These are phyloP conservation scores for Ifrita kowaldi DNA, from an alignment of 2,113 vertebrate species.

Conservation along the genomic window DNA sequence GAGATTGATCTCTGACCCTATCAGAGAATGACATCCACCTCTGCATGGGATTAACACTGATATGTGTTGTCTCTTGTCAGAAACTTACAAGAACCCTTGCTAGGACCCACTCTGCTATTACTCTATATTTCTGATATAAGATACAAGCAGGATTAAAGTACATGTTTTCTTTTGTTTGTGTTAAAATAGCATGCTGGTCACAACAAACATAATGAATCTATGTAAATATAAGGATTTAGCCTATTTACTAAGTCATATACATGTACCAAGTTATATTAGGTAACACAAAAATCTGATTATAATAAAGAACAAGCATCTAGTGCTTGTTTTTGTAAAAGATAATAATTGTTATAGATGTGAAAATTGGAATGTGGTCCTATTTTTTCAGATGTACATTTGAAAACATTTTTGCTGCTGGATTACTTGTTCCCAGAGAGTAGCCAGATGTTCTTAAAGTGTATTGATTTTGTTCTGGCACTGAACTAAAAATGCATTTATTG, in stretches of 20 bases:
- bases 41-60: neutral
- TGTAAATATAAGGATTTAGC: neutral
- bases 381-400: neutral
- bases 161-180: neutral
- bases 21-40: neutral
- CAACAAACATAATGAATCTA: neutral
- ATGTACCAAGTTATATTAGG: neutral
- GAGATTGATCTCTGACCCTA: neutral
- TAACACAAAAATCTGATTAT: neutral
- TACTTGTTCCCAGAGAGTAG: neutral
- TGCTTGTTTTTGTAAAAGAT: neutral
- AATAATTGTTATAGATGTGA: fast-evolving
- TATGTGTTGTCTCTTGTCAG: neutral
- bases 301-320: neutral
- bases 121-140: neutral
- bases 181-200: neutral
- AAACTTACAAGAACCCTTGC: neutral
- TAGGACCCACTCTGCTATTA: neutral
- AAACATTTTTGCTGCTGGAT: neutral
- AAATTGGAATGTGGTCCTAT: neutral
- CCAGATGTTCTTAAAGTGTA: neutral
- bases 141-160: neutral
- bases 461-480: neutral
- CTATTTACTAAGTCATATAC: neutral
- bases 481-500: neutral